phyloP scores from a whole-genome alignment of 2,113 vertebrate species.

The Laterallus jamaicensis region DNA sequence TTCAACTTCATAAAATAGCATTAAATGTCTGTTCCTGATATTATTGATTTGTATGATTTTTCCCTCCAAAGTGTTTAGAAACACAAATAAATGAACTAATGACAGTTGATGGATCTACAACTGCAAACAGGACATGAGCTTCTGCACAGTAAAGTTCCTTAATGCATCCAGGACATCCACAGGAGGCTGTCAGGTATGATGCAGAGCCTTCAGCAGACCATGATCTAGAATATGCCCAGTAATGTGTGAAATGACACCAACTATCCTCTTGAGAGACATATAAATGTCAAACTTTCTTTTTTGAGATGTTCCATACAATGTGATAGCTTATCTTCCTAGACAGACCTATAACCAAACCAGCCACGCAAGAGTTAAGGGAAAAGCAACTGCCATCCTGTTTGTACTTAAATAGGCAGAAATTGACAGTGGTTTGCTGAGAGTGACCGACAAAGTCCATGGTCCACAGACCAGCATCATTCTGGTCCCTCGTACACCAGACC shows the following conservation, averaged over 20 bases:
- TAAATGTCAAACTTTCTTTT: neutral
- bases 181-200: neutral
- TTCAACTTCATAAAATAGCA: neutral
- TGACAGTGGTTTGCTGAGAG: neutral
- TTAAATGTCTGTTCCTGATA: neutral
- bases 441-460: neutral
- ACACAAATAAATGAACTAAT: neutral
- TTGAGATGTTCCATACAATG: neutral
- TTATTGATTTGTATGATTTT: neutral
- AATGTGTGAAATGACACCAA: neutral
- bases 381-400: neutral
- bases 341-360: neutral
- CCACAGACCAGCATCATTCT: neutral
- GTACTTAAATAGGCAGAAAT: neutral
- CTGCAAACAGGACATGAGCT: neutral
- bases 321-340: neutral
- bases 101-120: neutral
- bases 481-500: neutral
- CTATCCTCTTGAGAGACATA: neutral
- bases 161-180: neutral
- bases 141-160: accelerated
- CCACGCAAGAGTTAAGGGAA: neutral
- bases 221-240: neutral
- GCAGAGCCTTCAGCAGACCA: neutral
- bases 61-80: neutral